Evolutionary conservation across 37 sponge, comb jelly and placozoan genomes (phyloP).

Genomic region (Agelas oroides): DNA sequence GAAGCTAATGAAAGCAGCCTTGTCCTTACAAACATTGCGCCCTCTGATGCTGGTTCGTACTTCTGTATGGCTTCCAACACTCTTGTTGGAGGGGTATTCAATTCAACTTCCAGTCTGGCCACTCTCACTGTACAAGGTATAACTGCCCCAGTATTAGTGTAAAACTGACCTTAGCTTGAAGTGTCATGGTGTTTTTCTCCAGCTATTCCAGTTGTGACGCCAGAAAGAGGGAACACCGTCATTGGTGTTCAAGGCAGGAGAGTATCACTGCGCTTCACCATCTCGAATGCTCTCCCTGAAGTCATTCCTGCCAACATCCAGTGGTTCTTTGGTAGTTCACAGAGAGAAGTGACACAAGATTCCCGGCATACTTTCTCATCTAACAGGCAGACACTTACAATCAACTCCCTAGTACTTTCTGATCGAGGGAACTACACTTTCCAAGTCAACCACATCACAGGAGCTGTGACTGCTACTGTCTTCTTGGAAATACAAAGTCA

Average conservation of each 20-base stretch:
- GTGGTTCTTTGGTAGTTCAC: conserved; percentile 4
- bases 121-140: neutral
- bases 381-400: conserved; percentile 4
- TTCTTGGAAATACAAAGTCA: conserved; percentile 12
- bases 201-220: neutral
- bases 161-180: too few species aligned
- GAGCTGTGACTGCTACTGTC: neutral
- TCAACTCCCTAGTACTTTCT: neutral
- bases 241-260: neutral
- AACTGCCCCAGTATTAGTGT: neutral
- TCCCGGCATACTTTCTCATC: neutral
- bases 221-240: too few species aligned
- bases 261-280: neutral
- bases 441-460: neutral
- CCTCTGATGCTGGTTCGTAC: conserved; percentile 23
- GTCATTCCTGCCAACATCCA: conserved; percentile 14
- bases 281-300: neutral
- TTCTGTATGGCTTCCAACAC: conserved; percentile 17
- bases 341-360: neutral
- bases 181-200: neutral
- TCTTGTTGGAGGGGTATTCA: neutral
- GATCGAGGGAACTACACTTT: conserved; percentile 27
- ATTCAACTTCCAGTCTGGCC: too few species aligned
- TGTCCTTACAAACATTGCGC: neutral
- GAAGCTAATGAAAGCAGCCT: neutral